These are phyloP conservation scores for Aptenodytes forsteri DNA, from an alignment of 2,113 vertebrate species.

Conservation along the genomic window DNA sequence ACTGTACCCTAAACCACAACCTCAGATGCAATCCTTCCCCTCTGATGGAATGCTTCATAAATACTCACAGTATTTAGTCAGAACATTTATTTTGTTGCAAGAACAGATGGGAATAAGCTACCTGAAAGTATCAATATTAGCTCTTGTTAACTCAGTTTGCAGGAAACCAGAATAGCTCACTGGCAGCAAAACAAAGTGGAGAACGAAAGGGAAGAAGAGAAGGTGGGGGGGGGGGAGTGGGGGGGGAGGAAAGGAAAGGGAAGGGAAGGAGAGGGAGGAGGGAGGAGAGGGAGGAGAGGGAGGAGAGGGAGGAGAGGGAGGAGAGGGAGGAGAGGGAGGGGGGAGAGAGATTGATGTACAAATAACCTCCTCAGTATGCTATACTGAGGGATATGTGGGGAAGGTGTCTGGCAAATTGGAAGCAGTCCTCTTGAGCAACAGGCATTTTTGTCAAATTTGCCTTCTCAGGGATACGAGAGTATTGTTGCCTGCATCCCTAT, in stretches of 20 bases:
- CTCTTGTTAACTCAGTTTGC: not conserved
- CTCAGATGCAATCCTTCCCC: not conserved
- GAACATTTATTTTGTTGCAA: not conserved
- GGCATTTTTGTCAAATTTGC: not conserved
- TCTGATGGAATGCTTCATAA: not conserved
- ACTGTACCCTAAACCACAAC: not conserved
- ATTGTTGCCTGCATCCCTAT: not conserved
- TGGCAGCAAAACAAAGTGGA: not conserved
- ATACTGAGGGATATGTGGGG: not conserved
- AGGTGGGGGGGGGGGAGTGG: no score
- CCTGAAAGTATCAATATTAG: not conserved
- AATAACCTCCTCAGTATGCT: not conserved
- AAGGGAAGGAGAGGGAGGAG: no score
- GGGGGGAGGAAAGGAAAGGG: no score
- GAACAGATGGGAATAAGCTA: not conserved
- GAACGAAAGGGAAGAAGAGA: not conserved
- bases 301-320: no score
- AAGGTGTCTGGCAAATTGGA: not conserved
- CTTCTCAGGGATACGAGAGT: not conserved
- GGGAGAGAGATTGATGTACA: not conserved
- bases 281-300: no score
- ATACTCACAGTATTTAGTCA: not conserved
- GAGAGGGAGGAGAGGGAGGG: no score
- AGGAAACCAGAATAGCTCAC: not conserved
- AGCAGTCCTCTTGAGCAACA: not conserved